Percentiles rank a stretch among this genome's conserved stretches.
phyloP scores from a whole-genome alignment of 2,113 vertebrate genomes.

The Ptyas mucosa region DNA sequence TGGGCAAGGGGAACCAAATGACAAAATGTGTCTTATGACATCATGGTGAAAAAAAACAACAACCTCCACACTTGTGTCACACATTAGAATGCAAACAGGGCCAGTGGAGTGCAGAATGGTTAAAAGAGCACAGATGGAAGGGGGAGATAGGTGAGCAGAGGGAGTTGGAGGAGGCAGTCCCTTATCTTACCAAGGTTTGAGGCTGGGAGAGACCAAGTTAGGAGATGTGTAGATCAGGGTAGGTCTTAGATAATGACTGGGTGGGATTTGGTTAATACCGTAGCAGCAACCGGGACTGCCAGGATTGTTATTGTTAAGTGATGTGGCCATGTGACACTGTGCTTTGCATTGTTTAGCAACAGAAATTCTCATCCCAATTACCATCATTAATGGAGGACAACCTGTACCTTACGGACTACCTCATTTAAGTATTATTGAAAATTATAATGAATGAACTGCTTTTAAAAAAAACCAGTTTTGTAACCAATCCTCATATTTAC shows the following conservation, averaged over 20 bases:
- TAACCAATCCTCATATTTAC: not conserved
- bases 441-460: not conserved
- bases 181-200: not conserved
- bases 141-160: not conserved
- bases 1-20: not conserved
- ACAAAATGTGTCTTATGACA: not conserved
- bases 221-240: not conserved
- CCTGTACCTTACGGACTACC: not conserved
- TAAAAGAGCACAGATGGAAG: not conserved
- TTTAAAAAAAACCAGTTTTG: not conserved
- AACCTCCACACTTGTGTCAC: not conserved
- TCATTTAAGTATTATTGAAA: not conserved
- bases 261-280: not conserved
- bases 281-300: not conserved
- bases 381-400: not conserved
- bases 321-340: not conserved
- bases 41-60: not conserved
- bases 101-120: not conserved
- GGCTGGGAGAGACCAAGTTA: not conserved
- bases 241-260: not conserved
- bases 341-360: not conserved
- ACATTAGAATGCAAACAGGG: not conserved
- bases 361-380: not conserved
- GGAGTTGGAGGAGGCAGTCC: not conserved
- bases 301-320: not conserved